Evolutionary conservation across 2,888 invertebrate genomes (phyloP).

Genomic region (Lymantria dispar): DNA sequence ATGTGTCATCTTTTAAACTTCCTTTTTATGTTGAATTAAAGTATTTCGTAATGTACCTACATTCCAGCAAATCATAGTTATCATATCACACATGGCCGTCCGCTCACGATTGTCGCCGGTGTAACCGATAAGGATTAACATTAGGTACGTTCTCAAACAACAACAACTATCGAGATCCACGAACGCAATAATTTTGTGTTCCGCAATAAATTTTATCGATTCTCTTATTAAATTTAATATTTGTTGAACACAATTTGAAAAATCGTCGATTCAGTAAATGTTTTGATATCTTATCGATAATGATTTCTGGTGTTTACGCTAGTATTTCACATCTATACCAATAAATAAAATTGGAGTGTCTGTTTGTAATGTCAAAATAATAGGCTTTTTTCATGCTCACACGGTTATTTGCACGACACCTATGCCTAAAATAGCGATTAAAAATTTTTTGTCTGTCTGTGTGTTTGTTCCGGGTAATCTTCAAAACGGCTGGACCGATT

Average conservation of each 20-base stretch:
- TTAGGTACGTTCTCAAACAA: conserved; percentile 62
- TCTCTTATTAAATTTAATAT: conserved; percentile 73
- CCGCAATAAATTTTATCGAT: conserved; percentile 75
- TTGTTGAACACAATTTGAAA: conserved; percentile 31
- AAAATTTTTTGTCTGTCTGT: too few species aligned
- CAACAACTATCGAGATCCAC: conserved; percentile 78
- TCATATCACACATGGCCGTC: conserved; percentile 55
- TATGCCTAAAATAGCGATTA: too few species aligned
- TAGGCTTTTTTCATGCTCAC: too few species aligned
- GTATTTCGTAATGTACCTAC: conserved; percentile 38
- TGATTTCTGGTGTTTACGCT: too few species aligned
- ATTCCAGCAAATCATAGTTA: conserved; percentile 42
- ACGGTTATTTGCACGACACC: too few species aligned
- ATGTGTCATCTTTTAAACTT: conserved; percentile 7
- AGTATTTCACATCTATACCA: too few species aligned
- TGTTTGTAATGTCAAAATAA: too few species aligned
- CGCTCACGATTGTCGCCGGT: conserved; percentile 74
- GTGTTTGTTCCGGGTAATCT: too few species aligned
- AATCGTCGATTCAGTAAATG: conserved; percentile 4
- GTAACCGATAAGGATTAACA: conserved; percentile 57
- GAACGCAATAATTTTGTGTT: conserved; percentile 74
- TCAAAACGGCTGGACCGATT: too few species aligned
- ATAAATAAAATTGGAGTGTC: too few species aligned
- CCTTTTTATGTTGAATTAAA: conserved; percentile 27
- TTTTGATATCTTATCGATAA: conserved; percentile 1